Percentiles rank a stretch among this genome's conserved stretches.
Evolutionary conservation across 1,140 invertebrate species (phyloP).

Genomic region (Prorops nasuta): DNA sequence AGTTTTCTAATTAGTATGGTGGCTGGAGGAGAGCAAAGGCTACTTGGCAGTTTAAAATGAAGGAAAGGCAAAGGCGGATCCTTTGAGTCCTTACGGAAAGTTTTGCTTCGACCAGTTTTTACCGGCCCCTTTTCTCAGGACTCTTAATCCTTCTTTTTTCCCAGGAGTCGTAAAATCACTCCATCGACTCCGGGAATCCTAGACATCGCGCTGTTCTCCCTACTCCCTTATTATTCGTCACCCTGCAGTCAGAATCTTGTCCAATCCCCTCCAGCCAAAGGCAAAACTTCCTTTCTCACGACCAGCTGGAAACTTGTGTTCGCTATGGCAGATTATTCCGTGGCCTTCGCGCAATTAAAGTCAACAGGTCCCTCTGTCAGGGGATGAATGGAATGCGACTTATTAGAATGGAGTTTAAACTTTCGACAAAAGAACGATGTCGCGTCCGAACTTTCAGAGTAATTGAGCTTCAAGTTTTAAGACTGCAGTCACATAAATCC

Average conservation of each 20-base stretch:
- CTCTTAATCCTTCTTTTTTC: too few species aligned
- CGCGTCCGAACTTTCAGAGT: too few species aligned
- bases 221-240: neutral
- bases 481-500: too few species aligned
- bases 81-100: conserved; percentile 26
- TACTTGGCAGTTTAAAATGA: conserved; percentile 26
- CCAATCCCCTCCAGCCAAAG: too few species aligned
- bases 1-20: conserved; percentile 46
- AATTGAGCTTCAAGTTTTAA: too few species aligned
- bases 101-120: conserved; percentile 13
- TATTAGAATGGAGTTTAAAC: neutral
- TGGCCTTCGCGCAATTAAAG: conserved; percentile 21
- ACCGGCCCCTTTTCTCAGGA: too few species aligned
- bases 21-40: conserved; percentile 24
- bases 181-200: conserved; percentile 21
- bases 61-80: conserved; percentile 20
- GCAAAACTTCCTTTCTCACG: neutral
- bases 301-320: neutral
- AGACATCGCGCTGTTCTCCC: too few species aligned
- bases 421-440: neutral
- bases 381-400: neutral
- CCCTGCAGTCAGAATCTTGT: too few species aligned
- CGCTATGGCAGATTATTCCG: neutral
- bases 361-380: conserved; percentile 21
- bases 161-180: too few species aligned